Evolutionary conservation across 2,888 invertebrate genomes (phyloP).

Genomic region (Xestobium rufovillosum): DNA sequence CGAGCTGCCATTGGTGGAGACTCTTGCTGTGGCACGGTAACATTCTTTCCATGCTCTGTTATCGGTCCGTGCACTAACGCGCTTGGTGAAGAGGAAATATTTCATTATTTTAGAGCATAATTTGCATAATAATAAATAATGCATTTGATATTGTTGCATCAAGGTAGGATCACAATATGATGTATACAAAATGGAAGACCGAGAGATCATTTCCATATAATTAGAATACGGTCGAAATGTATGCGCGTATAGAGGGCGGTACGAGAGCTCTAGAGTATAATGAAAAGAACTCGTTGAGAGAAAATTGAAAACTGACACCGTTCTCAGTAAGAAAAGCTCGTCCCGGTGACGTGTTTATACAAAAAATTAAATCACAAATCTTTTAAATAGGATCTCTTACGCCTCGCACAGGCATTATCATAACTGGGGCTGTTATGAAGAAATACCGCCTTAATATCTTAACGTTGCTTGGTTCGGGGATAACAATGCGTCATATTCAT

Average conservation of each 20-base stretch:
- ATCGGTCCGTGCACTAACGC: too few species aligned
- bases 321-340: conserved; percentile 23
- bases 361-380: conserved; percentile 39
- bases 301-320: conserved; percentile 33
- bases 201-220: conserved; percentile 34
- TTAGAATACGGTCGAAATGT: conserved; percentile 23
- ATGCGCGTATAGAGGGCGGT: too few species aligned
- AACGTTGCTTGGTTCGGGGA: conserved; percentile 29
- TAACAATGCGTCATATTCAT: conserved; percentile 37
- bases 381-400: conserved; percentile 34
- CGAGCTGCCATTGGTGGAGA: too few species aligned
- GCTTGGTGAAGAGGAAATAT: too few species aligned
- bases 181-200: too few species aligned
- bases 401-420: conserved; percentile 33
- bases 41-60: too few species aligned
- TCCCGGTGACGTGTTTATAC: conserved; percentile 29
- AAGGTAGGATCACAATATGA: too few species aligned
- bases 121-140: too few species aligned
- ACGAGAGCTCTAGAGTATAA: conserved; percentile 5
- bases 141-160: too few species aligned
- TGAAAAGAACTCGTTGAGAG: conserved; percentile 12
- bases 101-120: too few species aligned
- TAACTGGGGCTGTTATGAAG: conserved; percentile 33
- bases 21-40: too few species aligned
- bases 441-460: conserved; percentile 37